phyloP scores from a whole-genome alignment of 2,113 vertebrate species.

The Silurus asotus region DNA sequence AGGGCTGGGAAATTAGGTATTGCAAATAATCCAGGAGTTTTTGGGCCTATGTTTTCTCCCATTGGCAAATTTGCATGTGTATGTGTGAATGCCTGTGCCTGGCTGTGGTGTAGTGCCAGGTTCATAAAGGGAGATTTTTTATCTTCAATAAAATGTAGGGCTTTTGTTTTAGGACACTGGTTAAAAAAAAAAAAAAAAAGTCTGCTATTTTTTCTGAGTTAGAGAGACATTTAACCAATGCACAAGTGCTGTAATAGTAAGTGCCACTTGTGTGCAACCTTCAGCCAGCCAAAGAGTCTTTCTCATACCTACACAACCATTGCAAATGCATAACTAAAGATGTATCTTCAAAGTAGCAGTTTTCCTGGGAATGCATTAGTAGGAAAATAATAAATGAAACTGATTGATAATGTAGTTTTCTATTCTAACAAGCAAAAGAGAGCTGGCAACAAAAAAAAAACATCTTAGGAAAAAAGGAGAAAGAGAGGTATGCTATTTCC shows the following conservation, averaged over 20 bases:
- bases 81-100: conserved; percentile 1
- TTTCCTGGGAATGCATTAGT: neutral
- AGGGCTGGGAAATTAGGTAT: neutral
- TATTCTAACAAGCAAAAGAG: neutral
- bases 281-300: neutral
- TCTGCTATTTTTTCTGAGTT: neutral
- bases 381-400: neutral
- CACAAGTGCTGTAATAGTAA: neutral
- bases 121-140: neutral
- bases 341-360: neutral
- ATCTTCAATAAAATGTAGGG: neutral
- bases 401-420: neutral
- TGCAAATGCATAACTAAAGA: neutral
- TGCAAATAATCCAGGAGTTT: conserved; percentile 4
- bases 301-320: neutral
- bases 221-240: neutral
- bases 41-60: neutral
- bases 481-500: neutral
- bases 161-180: neutral
- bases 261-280: neutral
- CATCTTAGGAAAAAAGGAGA: neutral
- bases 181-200: neutral
- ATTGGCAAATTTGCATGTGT: neutral
- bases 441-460: neutral
- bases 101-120: conserved; percentile 12